phyloP scores from a whole-genome alignment of 2,888 invertebrate genomes.

The Volucella zonaria region DNA sequence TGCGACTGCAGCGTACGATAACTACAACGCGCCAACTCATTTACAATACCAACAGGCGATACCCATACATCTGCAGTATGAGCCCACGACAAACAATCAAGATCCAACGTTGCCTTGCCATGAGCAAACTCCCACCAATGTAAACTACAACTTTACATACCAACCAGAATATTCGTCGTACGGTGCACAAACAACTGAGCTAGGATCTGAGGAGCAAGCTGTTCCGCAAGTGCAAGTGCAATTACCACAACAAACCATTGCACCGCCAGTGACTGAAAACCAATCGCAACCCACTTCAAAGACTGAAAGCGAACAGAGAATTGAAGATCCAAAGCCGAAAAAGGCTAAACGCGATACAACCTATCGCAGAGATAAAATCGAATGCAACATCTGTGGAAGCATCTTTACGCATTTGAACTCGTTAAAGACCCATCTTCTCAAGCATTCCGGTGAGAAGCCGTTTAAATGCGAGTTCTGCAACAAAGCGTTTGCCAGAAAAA shows the following conservation, averaged over 20 bases:
- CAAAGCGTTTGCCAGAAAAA: constrained; percentile 72
- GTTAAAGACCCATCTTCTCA: constrained; percentile 71
- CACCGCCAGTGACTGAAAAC: not conserved
- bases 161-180: constrained; percentile 39
- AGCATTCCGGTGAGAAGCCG: constrained; percentile 74
- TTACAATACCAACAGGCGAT: constrained; percentile 41
- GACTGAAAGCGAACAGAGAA: constrained; percentile 34
- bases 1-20: not conserved
- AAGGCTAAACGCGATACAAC: constrained; percentile 38
- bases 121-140: constrained; percentile 8
- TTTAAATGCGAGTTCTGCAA: constrained; percentile 74
- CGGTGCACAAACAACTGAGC: constrained; percentile 6
- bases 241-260: not conserved
- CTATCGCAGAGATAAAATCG: constrained; percentile 57
- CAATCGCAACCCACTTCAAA: constrained; percentile 13
- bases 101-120: constrained; percentile 38
- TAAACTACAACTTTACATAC: constrained; percentile 40
- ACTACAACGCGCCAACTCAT: constrained; percentile 7
- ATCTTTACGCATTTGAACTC: constrained; percentile 73
- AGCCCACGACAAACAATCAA: not conserved
- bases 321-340: constrained; percentile 15
- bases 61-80: constrained; percentile 52
- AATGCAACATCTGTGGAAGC: constrained; percentile 74
- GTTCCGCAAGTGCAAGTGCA: constrained; percentile 15
- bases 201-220: constrained; percentile 12